Base-by-base conservation (phyloP, 2,888 invertebrate species). In the Gnatocerus cornutus region DNA sequence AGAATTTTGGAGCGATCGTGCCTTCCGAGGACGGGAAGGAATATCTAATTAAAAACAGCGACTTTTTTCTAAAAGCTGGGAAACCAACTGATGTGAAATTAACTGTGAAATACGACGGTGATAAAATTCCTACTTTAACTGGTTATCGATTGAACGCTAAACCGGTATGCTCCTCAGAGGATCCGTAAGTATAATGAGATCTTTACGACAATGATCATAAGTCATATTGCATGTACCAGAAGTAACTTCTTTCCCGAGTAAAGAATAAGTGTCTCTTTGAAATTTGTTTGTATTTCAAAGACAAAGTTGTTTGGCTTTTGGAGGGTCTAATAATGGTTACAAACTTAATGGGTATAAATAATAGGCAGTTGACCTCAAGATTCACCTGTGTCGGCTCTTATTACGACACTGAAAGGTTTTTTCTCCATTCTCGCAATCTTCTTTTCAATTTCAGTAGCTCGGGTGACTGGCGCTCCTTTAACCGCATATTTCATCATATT, bases 121-220 rank as follows among this genome's bases (percentile, higher is more conserved):
- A 69, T 48, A 71, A 77, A 71, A 71, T 73, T 52, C 81, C 82
- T 2, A 70, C 74, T 16, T 68, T 82, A 68, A 72, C 75, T 71
- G 78, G 75, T 62, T 82, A 79, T 76, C 77, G 81, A 77, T 74
- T 82, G 64, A 82, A 82, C 68, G 82, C 78, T 39, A 77, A 77
- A 66, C 76, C 74, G 59, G 74, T 81, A 6, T 82, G 82, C 66
- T 79, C 80, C 39, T 72, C 72, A 68, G 65, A 71, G 13, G 70
- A 69, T 30, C 72, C 73, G 76, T 80, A 74, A 77, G 76, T 74
- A 52, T 45, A 43, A 43, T n/a, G 6, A n/a, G 1, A 13, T 43
- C n/a, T 43, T 43, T 43, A 43, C 10, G 8, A 10, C 37, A 37
- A 6, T 37, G 6, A 10, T 37, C 1, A 37, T 37, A 37, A 10